Percentiles rank a stretch among this genome's conserved stretches.
Conservation (phyloP, 2,888 invertebrate genomes). For the Apodemia duryi region DNA sequence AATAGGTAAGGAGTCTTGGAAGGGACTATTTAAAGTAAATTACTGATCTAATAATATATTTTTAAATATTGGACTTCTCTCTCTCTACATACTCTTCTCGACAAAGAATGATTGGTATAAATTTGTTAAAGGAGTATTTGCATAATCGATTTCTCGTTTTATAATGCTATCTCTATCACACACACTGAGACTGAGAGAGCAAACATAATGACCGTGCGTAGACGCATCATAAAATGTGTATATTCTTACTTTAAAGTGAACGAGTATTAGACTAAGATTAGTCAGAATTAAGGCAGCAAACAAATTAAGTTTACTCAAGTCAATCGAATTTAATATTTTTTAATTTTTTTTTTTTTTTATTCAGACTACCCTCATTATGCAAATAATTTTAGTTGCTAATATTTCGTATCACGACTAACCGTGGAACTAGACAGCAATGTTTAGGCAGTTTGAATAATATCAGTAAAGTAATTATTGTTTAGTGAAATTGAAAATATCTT, state of each 20-base stretch:
- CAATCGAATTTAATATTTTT: constrained; percentile 13
- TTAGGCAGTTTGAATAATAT: background rate
- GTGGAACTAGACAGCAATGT: background rate
- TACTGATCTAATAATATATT: constrained; percentile 1
- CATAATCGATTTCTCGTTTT: background rate
- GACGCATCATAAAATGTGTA: background rate
- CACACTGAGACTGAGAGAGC: background rate
- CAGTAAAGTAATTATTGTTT: too few species aligned
- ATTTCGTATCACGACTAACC: background rate
- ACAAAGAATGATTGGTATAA: background rate
- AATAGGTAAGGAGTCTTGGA: constrained; percentile 4
- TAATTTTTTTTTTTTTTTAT: background rate
- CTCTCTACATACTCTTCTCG: too few species aligned
- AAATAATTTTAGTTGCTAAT: background rate
- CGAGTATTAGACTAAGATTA: background rate
- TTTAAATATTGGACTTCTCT: background rate
- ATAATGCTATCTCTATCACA: background rate
- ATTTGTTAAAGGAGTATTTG: background rate
- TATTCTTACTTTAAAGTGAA: background rate
- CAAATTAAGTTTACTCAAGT: background rate
- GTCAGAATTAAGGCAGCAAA: background rate
- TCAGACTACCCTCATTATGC: background rate
- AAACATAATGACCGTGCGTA: background rate
- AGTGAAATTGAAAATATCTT: too few species aligned
- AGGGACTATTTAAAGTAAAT: constrained; percentile 3